These are phyloP conservation scores for Drosophila planitibia DNA, from an alignment of 2,888 invertebrate genomes.

Conservation along the genomic window DNA sequence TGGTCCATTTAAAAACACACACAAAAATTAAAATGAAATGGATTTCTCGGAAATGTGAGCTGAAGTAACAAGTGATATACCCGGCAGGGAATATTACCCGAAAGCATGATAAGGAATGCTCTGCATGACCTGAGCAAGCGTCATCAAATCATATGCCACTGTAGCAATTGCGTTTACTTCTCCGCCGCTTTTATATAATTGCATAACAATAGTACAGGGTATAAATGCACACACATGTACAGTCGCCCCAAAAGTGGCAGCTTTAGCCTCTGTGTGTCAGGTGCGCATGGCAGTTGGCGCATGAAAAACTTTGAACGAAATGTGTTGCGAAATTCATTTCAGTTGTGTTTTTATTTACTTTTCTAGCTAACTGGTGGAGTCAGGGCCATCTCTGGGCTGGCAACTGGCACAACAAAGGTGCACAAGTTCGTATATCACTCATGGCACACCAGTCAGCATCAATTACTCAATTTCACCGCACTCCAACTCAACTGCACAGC, in stretches of 20 bases:
- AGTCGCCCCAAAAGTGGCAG: slow-evolving; percentile 16
- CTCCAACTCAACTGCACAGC: neutral
- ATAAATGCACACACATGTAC: neutral
- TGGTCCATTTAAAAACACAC: neutral
- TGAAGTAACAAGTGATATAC: neutral
- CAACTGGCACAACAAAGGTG: slow-evolving; percentile 61
- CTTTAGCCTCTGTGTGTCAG: slow-evolving; percentile 21
- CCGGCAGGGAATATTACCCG: neutral
- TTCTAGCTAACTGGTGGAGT: slow-evolving; percentile 41
- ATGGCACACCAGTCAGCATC: slow-evolving; percentile 19
- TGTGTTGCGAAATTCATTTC: slow-evolving; percentile 67
- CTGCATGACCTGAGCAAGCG: neutral
- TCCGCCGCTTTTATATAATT: too few relatives aligned
- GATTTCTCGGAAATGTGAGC: neutral
- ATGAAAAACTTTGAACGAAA: slow-evolving; percentile 55
- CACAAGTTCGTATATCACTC: slow-evolving; percentile 53
- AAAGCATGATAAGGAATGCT: neutral
- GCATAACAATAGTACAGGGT: neutral
- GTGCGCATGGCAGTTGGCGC: slow-evolving; percentile 51
- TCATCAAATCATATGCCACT: neutral
- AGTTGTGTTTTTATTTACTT: slow-evolving; percentile 71
- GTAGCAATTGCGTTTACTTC: neutral
- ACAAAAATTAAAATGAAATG: neutral
- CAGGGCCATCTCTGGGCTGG: slow-evolving; percentile 16
- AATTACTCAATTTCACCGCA: neutral